phyloP scores from a whole-genome alignment of 2,113 vertebrate genomes.

The Thamnaconus septentrionalis region DNA sequence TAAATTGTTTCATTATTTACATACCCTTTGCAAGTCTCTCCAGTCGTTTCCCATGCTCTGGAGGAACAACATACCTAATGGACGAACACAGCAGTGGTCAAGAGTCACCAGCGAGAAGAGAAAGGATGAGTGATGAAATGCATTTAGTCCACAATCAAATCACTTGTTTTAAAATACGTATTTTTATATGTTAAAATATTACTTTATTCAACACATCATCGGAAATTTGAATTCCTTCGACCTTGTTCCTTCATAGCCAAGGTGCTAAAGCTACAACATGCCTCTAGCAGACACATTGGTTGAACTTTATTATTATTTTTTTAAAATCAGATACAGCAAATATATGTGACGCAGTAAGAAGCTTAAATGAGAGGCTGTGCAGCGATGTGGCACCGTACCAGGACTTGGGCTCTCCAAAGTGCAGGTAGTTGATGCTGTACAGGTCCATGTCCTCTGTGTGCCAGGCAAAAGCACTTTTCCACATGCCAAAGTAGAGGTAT shows the following conservation, averaged over 20 bases:
- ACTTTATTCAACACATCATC: too few relatives aligned
- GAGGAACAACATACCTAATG: slow-evolving; percentile 91
- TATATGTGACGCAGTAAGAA: too few relatives aligned
- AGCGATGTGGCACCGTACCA: slow-evolving; percentile 79
- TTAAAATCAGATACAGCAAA: too few relatives aligned
- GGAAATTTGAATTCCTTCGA: too few relatives aligned
- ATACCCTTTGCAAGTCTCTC: slow-evolving; percentile 96
- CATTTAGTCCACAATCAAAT: too few relatives aligned
- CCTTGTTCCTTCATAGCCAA: too few relatives aligned
- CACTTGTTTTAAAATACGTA: too few relatives aligned
- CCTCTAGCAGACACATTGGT: too few relatives aligned
- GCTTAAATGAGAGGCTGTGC: background rate
- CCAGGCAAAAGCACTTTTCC: slow-evolving; percentile 98
- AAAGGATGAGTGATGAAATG: background rate
- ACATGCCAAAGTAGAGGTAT: slow-evolving; percentile 96
- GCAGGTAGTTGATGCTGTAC: slow-evolving; percentile 95
- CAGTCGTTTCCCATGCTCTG: slow-evolving; percentile 91
- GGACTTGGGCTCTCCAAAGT: slow-evolving; percentile 95
- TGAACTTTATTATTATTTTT: too few relatives aligned
- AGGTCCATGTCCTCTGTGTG: slow-evolving; percentile 98
- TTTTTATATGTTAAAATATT: too few relatives aligned
- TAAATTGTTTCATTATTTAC: too few relatives aligned
- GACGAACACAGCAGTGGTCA: background rate
- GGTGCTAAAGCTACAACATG: too few relatives aligned
- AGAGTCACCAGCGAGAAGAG: background rate